Evolutionary conservation across 2,113 vertebrate genomes (phyloP).

Genomic region (Vombatus ursinus): DNA sequence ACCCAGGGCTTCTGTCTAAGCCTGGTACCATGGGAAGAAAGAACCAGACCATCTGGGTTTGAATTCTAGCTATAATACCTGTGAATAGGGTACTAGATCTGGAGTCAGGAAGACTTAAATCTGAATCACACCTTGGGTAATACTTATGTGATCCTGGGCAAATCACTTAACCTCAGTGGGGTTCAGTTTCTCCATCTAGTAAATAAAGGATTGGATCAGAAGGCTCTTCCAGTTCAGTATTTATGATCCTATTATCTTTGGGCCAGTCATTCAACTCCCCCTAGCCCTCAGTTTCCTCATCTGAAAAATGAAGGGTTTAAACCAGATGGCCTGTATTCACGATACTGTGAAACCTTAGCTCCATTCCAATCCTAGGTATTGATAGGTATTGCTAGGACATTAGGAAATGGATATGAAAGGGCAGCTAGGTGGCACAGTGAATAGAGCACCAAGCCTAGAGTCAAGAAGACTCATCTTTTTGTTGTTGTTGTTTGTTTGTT

Average conservation of each 20-base stretch:
- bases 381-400: neutral
- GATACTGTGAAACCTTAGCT: neutral
- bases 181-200: neutral
- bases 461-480: too few species aligned
- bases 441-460: too few species aligned
- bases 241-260: neutral
- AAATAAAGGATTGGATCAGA: neutral
- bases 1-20: neutral
- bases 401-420: neutral
- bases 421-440: too few species aligned
- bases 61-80: neutral
- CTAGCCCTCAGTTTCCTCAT: neutral
- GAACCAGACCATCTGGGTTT: neutral
- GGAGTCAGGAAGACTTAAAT: neutral
- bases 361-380: neutral
- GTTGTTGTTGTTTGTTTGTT: too few species aligned
- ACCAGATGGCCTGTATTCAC: neutral
- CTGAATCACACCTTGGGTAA: neutral
- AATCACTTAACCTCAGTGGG: neutral
- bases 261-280: neutral
- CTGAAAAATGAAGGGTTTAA: neutral
- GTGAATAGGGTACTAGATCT: neutral
- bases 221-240: neutral
- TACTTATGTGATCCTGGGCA: neutral
- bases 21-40: neutral